Evolutionary conservation across 2,888 invertebrate species (phyloP).

Genomic region (Dicyrtoma fusca): DNA sequence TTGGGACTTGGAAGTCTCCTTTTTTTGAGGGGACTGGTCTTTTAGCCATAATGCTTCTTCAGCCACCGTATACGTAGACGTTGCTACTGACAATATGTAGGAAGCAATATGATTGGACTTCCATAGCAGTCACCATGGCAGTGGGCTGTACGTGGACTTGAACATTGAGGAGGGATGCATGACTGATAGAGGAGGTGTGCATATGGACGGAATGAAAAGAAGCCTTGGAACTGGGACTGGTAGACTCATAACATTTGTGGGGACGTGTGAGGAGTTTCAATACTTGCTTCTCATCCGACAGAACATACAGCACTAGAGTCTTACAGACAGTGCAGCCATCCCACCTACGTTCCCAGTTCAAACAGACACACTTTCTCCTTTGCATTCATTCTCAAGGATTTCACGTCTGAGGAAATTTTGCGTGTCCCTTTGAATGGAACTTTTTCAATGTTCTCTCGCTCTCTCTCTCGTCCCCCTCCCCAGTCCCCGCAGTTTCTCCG

Average conservation of each 20-base stretch:
- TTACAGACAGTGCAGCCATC: no score
- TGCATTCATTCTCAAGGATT: not conserved
- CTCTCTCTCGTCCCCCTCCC: not conserved
- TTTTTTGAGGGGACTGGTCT: no score
- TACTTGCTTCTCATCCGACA: not conserved
- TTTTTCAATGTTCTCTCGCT: not conserved
- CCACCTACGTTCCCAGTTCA: no score
- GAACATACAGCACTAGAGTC: not conserved
- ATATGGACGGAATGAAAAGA: not conserved
- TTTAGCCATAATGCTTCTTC: no score
- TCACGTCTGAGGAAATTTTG: not conserved
- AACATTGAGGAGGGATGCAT: no score
- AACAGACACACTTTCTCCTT: not conserved
- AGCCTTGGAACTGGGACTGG: not conserved
- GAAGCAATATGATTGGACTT: no score
- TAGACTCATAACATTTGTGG: conserved; percentile 17
- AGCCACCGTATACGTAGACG: no score
- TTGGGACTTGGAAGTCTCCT: no score
- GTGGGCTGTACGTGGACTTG: no score
- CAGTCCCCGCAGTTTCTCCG: not conserved
- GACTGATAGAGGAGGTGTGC: no score
- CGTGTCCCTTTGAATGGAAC: not conserved
- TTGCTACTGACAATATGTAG: no score
- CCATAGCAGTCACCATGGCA: no score
- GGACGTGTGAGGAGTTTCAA: conserved; percentile 17